These are phyloP conservation scores for Chelmon rostratus DNA, from an alignment of 2,797 vertebrate species.

Conservation along the genomic window DNA sequence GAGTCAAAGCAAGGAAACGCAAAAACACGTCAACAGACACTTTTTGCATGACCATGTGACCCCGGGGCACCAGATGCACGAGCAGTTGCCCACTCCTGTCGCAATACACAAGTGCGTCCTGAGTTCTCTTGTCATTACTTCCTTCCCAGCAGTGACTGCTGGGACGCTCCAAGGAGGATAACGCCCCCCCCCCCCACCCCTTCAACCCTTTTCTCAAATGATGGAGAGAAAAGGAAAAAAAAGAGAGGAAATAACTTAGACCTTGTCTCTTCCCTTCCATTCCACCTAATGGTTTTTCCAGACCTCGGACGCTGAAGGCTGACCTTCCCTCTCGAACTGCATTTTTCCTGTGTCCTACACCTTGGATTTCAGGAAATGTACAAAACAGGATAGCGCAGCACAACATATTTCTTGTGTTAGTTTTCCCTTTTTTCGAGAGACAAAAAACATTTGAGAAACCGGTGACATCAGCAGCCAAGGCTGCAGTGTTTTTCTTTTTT, in stretches of 20 bases:
- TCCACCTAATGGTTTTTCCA: constrained; percentile 82
- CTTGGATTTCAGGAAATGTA: constrained; percentile 84
- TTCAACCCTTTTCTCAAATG: constrained; percentile 39
- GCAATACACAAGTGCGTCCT: constrained; percentile 38
- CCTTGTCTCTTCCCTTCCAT: constrained; percentile 79
- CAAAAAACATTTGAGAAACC: constrained; percentile 59
- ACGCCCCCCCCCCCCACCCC: neutral
- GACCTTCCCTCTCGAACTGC: constrained; percentile 68
- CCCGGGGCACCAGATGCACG: constrained; percentile 25
- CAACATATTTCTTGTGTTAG: constrained; percentile 74
- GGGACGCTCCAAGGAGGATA: constrained; percentile 53
- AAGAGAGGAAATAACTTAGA: constrained; percentile 73
- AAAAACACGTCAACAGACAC: neutral
- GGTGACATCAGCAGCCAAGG: constrained; percentile 69
- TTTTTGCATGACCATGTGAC: constrained; percentile 24
- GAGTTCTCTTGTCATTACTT: constrained; percentile 54
- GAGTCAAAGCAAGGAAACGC: constrained; percentile 23
- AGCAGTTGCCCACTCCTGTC: constrained; percentile 30
- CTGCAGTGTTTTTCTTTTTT: constrained; percentile 48
- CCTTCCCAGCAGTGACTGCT: constrained; percentile 49
- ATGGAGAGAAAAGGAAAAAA: constrained; percentile 70
- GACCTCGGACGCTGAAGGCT: constrained; percentile 64
- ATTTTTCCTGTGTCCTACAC: constrained; percentile 78
- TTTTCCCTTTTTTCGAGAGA: constrained; percentile 52
- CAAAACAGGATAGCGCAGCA: constrained; percentile 80